These are phyloP conservation scores for Andricus grossulariae DNA, from an alignment of 1,140 invertebrate genomes.

Conservation along the genomic window DNA sequence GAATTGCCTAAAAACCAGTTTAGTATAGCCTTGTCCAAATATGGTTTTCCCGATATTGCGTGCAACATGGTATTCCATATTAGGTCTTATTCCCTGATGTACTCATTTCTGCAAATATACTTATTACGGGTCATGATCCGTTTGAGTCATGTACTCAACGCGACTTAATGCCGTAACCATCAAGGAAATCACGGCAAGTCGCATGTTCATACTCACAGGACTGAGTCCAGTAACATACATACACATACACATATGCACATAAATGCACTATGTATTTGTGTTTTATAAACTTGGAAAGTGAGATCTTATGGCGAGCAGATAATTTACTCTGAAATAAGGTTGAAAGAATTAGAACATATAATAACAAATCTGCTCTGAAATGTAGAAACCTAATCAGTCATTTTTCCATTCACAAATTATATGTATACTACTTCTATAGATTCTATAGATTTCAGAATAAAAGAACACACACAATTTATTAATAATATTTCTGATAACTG, in stretches of 20 bases:
- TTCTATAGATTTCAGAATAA: too few relatives aligned
- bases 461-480: too few relatives aligned
- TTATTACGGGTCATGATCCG: slow-evolving; percentile 17
- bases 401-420: too few relatives aligned
- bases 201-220: slow-evolving; percentile 1
- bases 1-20: slow-evolving; percentile 17
- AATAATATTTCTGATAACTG: too few relatives aligned
- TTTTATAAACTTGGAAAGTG: background rate
- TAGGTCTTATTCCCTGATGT: background rate
- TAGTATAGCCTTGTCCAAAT: slow-evolving; percentile 28
- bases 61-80: slow-evolving; percentile 25
- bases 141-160: background rate
- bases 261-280: background rate
- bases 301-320: background rate
- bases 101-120: background rate
- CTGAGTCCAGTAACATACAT: too few relatives aligned
- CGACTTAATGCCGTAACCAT: background rate
- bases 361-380: too few relatives aligned
- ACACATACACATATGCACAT: background rate
- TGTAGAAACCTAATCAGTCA: too few relatives aligned
- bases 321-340: too few relatives aligned
- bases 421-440: too few relatives aligned
- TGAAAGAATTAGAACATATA: too few relatives aligned
- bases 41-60: slow-evolving; percentile 24
- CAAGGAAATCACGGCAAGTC: background rate